These are phyloP conservation scores for Caenorhabditis afra DNA, from an alignment of 2,888 invertebrate genomes.

Conservation along the genomic window DNA sequence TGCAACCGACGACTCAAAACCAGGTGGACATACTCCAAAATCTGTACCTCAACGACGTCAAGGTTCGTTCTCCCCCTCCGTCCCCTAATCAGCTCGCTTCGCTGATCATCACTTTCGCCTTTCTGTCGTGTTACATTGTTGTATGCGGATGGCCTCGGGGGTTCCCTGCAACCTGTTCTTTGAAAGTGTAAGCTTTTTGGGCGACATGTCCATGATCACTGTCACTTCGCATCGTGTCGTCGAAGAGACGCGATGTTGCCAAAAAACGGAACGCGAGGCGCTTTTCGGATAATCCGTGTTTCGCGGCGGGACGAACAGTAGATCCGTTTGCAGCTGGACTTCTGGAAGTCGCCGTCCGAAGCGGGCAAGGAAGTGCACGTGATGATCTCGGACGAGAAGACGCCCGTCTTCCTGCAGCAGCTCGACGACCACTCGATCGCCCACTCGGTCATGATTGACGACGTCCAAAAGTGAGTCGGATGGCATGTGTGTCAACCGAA, in stretches of 20 bases:
- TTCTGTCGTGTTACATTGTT: constrained; percentile 44
- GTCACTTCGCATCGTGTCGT: constrained; percentile 8
- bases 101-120: constrained; percentile 21
- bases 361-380: constrained; percentile 76
- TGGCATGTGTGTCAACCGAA: neutral
- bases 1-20: constrained; percentile 59
- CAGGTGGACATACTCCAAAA: constrained; percentile 62
- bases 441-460: constrained; percentile 76
- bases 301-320: neutral
- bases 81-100: constrained; percentile 2
- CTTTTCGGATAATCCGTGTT: constrained; percentile 11
- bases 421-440: constrained; percentile 67
- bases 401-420: constrained; percentile 59
- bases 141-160: constrained; percentile 1
- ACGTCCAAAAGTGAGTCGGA: constrained; percentile 76
- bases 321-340: constrained; percentile 71
- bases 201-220: constrained; percentile 11
- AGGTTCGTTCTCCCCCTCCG: constrained; percentile 32
- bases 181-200: constrained; percentile 22
- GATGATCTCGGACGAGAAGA: constrained; percentile 72
- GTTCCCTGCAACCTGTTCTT: constrained; percentile 42
- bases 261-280: constrained; percentile 2
- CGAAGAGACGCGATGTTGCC: neutral
- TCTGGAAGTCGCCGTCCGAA: constrained; percentile 78
- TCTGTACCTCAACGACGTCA: constrained; percentile 60